Evolutionary conservation across 2,888 invertebrate species (phyloP).

Genomic region (Amiota minor): DNA sequence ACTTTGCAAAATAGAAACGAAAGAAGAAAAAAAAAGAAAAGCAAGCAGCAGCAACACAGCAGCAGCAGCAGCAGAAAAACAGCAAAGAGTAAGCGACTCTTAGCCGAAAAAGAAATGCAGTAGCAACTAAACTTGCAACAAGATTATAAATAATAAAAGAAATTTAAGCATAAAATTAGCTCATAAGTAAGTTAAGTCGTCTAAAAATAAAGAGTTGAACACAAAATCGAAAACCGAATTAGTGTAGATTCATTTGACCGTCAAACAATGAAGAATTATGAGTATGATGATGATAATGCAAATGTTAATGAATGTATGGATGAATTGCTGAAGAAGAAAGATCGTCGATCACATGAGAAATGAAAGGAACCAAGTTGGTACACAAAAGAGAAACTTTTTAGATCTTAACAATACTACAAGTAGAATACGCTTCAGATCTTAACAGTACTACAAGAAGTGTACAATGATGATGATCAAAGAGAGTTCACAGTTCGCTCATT

Average conservation of each 20-base stretch:
- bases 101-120: slow-evolving; percentile 8
- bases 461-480: no score
- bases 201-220: slow-evolving; percentile 47
- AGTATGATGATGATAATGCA: slow-evolving; percentile 21
- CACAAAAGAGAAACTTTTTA: no score
- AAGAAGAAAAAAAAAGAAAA: not conserved
- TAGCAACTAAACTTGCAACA: slow-evolving; percentile 30
- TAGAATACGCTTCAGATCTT: no score
- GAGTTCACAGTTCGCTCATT: no score
- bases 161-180: slow-evolving; percentile 63
- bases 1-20: not conserved
- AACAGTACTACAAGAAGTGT: no score
- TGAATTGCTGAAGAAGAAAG: no score
- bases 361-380: no score
- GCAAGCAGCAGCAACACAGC: slow-evolving; percentile 7
- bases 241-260: slow-evolving; percentile 31
- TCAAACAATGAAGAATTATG: slow-evolving; percentile 1
- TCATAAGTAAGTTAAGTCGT: slow-evolving; percentile 61
- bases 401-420: no score
- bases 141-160: slow-evolving; percentile 54
- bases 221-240: slow-evolving; percentile 12
- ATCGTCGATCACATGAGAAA: no score
- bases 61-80: slow-evolving; percentile 20
- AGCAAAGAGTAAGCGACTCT: slow-evolving; percentile 21
- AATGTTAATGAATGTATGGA: slow-evolving; percentile 11